phyloP scores from a whole-genome alignment of 2,113 vertebrate genomes.

The Megaceryle maxima region DNA sequence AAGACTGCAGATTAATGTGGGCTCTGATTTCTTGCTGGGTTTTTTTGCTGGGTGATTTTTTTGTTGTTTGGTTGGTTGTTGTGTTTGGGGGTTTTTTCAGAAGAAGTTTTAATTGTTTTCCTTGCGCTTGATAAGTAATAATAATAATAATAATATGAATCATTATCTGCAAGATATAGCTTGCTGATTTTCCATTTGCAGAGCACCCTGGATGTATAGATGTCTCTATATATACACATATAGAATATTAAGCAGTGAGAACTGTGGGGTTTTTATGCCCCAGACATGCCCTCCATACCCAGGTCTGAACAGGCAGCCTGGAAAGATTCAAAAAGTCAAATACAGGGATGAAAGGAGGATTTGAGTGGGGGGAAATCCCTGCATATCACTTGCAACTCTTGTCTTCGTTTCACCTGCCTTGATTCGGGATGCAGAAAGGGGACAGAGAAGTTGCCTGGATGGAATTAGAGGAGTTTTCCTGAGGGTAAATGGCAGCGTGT shows the following conservation, averaged over 20 bases:
- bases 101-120: conserved; percentile 56
- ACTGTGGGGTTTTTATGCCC: neutral
- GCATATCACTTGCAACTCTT: neutral
- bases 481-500: neutral
- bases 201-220: neutral
- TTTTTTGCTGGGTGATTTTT: neutral
- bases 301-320: neutral
- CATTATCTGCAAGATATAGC: neutral
- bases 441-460: neutral
- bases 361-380: neutral
- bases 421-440: neutral
- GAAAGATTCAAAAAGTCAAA: neutral
- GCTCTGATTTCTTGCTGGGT: conserved; percentile 45
- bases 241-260: neutral
- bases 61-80: neutral
- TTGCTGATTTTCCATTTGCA: neutral
- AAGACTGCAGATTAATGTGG: conserved; percentile 65
- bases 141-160: conserved; percentile 27
- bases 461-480: neutral
- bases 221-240: neutral
- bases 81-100: neutral
- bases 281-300: neutral
- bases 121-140: conserved; percentile 2
- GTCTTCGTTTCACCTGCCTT: neutral
- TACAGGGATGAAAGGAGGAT: neutral